Evolutionary conservation across 2,888 invertebrate species (phyloP), one percentile per base, ranked within the genome.

Genomic region (Notocelia uddmanniana): DNA sequence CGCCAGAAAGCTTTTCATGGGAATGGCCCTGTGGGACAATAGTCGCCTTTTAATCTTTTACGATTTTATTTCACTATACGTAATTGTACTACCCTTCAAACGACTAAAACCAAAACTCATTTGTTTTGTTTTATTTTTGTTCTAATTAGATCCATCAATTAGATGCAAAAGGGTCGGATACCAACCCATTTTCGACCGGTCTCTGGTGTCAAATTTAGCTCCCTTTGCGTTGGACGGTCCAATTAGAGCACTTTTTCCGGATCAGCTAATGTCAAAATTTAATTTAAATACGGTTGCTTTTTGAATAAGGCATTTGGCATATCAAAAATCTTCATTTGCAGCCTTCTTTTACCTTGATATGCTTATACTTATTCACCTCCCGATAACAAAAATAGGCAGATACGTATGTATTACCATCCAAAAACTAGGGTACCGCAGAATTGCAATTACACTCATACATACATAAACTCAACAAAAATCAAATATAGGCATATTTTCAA

Each of bases 121-220:
- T 37, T 37, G 6, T 64, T 23, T 37, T 37, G 10, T n/a, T 37
- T 50, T 52, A 34, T 34, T 52, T 52, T 21, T 50, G 19, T 52
- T 54, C 15, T 37, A 37, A 52, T 54, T 37, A 54, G 52, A 64
- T 37, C n/a, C 37, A 64, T 64, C 54, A 64, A 54, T 64, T 64
- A 64, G 15, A n/a, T 3, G 34, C 64, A 64, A 21, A 64, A 54
- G 52, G 64, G 52, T 54, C 10, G 37, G 9, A 37, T 18, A 8
- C 52, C 34, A 37, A 54, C 52, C 64, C 52, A 64, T 64, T 54
- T 62, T 37, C n/a, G 15, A 23, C 34, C 21, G 37, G 64, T 23
- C 37, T 54, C 64, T 37, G 19, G 34, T 63, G 64, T 54, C 52
- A 64, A 52, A 64, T 64, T 64, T 54, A n/a, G 31, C 23, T 50